Evolutionary conservation across 2,797 vertebrate species (phyloP), one percentile per base, ranked within the genome.

Genomic region (Cyclopterus lumpus): DNA sequence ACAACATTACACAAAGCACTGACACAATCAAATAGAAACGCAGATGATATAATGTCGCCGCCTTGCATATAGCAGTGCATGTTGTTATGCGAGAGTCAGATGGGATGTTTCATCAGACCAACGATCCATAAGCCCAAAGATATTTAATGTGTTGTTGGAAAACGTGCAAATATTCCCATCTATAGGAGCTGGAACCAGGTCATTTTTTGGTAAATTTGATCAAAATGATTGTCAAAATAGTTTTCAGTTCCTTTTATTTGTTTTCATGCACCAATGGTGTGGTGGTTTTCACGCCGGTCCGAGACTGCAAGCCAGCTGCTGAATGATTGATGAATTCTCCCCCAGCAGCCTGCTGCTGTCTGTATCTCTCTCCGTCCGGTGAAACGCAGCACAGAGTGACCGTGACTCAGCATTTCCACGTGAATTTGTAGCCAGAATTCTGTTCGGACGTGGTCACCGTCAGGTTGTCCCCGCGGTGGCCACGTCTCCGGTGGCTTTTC

Each of bases 381-480:
- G 55, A 71, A 71, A 83, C 78, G 34, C 69, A 55, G 44, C 59
- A 34, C 1, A 12, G 38, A 71, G 62, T 63, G 71, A 73, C 53
- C 53, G 64, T 87, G 88, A 90, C 76, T 85, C 86, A 73, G 86
- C 83, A 54, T 68, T 81, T 73, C 69, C 10, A 70, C 15, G 22
- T 55, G n/a, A 67, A 34, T 71, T 42, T 44, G 36, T 48, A 3
- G 66, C 71, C 73, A 54, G 65, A n/a, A 71, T 18, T 65, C 44
- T 42, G 61, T 62, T n/a, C 24, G 38, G 53, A 73, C 7, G 67
- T 40, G 65, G 44, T 28, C 4, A 22, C 49, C 49, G 24, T 16
- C 51, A 53, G 46, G 18, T 2, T 6, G 76, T 65, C n/a, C n/a
- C n/a, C n/a, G n/a, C n/a, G 30, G 42, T 30, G 59, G 36, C 65